phyloP scores from a whole-genome alignment of 2,113 vertebrate genomes.

The Marmota monax region DNA sequence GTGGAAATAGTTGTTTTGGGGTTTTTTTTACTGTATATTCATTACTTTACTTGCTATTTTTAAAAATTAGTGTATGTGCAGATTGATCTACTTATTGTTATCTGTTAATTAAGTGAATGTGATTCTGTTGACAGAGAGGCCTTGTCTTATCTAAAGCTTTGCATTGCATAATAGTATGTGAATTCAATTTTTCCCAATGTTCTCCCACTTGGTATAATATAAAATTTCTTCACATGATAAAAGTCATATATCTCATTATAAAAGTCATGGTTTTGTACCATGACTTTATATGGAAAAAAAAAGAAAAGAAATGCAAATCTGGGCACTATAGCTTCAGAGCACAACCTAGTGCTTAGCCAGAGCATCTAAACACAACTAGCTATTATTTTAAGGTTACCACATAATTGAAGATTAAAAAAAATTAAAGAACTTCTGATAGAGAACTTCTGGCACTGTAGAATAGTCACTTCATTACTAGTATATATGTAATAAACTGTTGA shows the following conservation, averaged over 20 bases:
- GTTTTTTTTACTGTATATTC: not conserved
- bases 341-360: not conserved
- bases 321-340: not conserved
- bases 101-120: slow-evolving; percentile 7
- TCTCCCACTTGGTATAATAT: not conserved
- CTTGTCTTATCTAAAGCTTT: not conserved
- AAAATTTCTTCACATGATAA: not conserved
- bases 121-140: not conserved
- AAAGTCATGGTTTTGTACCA: not conserved
- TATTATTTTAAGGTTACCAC: slow-evolving; percentile 23
- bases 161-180: not conserved
- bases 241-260: too few species aligned
- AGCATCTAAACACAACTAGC: not conserved
- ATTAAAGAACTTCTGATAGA: slow-evolving; percentile 9
- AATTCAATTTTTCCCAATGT: not conserved
- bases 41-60: not conserved
- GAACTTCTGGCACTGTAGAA: not conserved
- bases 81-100: not conserved
- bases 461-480: not conserved
- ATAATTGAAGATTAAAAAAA: not conserved
- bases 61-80: not conserved
- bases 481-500: not conserved
- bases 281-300: not conserved
- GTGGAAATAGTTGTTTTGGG: not conserved
- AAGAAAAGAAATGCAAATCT: not conserved